Conservation (phyloP, 2,113 vertebrate genomes). For the Scopus umbretta region DNA sequence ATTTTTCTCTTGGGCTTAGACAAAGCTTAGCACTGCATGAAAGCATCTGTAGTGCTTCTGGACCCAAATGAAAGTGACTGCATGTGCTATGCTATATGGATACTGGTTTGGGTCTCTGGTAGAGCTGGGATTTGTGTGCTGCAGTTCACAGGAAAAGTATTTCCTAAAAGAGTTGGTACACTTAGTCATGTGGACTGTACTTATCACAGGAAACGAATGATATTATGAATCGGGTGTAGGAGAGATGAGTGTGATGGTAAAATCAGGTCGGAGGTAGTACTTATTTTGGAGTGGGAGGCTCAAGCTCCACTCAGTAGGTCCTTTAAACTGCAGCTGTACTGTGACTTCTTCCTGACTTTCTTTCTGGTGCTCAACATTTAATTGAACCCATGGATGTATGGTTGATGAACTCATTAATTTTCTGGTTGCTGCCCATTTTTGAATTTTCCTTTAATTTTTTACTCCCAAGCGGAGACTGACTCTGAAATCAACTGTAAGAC, state of each 20-base stretch:
- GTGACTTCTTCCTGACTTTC: not conserved
- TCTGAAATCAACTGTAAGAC: constrained; percentile 17
- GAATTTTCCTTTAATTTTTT: not conserved
- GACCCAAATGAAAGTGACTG: not conserved
- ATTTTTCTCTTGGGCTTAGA: not conserved
- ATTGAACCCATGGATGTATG: not conserved
- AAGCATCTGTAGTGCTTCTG: not conserved
- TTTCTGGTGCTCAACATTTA: not conserved
- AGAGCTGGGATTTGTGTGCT: not conserved
- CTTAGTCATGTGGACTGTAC: not conserved
- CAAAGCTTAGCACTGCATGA: not conserved
- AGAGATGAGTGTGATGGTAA: not conserved
- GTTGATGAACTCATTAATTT: not conserved
- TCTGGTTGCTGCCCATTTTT: not conserved
- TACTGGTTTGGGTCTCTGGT: not conserved
- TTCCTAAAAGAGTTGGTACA: not conserved
- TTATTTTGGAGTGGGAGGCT: not conserved
- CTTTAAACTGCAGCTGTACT: not conserved
- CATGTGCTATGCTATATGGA: too few species aligned
- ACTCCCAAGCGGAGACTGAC: not conserved
- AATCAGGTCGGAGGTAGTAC: not conserved
- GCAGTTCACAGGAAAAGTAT: not conserved
- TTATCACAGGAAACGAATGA: not conserved
- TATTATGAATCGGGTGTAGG: not conserved
- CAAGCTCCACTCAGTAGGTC: not conserved